phyloP scores from a whole-genome alignment of 2,888 invertebrate species.

The Exocentrus adspersus region DNA sequence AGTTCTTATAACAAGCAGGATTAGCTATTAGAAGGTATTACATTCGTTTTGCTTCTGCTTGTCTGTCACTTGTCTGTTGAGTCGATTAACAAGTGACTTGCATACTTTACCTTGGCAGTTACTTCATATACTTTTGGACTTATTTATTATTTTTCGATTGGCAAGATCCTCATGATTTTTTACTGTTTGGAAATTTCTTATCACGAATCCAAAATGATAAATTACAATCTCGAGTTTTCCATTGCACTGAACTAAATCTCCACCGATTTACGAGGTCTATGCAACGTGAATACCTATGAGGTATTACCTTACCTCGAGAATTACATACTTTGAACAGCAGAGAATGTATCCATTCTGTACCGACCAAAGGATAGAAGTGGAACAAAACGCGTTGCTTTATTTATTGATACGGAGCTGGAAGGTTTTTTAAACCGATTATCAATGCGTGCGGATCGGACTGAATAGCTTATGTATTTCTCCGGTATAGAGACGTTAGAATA shows the following conservation, averaged over 20 bases:
- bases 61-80: conserved; percentile 7
- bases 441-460: conserved; percentile 21
- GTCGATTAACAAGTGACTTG: conserved; percentile 7
- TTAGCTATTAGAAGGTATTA: conserved; percentile 13
- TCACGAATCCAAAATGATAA: not conserved
- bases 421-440: conserved; percentile 31
- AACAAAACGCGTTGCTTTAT: conserved; percentile 35
- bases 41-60: conserved; percentile 12
- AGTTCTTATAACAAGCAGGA: not conserved
- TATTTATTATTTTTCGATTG: too few relatives aligned
- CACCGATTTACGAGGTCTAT: conserved; percentile 10
- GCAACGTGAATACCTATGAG: conserved; percentile 29
- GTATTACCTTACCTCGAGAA: conserved; percentile 21
- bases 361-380: conserved; percentile 35
- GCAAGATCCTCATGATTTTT: too few relatives aligned
- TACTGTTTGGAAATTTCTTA: too few relatives aligned
- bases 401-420: conserved; percentile 28
- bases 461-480: conserved; percentile 24
- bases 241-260: not conserved
- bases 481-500: conserved; percentile 34
- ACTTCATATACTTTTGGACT: too few relatives aligned
- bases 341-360: conserved; percentile 32
- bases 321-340: conserved; percentile 29
- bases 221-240: conserved; percentile 3
- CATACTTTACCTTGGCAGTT: too few relatives aligned